Percentiles rank a stretch among this genome's conserved stretches.
phyloP scores from a whole-genome alignment of 2,113 vertebrate species.

The Apeltes quadracus region DNA sequence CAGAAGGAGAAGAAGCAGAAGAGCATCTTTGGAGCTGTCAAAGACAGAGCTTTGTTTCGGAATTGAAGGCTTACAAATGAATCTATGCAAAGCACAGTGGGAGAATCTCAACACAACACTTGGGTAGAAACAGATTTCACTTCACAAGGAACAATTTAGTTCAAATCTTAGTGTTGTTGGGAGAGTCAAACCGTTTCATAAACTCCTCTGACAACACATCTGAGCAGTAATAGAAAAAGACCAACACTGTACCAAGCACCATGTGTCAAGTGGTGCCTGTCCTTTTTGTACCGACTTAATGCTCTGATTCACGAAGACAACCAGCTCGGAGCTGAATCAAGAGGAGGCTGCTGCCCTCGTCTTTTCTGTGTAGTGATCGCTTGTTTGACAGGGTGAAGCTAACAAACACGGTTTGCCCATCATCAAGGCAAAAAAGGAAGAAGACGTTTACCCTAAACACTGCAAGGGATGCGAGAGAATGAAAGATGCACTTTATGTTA shows the following conservation, averaged over 20 bases:
- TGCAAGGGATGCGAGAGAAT: conserved; percentile 7
- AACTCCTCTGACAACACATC: conserved; percentile 15
- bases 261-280: conserved; percentile 15
- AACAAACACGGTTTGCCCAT: conserved; percentile 3
- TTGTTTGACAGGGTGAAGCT: conserved; percentile 35
- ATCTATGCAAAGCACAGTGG: conserved; percentile 22
- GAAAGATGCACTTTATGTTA: neutral
- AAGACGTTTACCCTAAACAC: conserved; percentile 13
- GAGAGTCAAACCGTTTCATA: conserved; percentile 13
- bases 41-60: conserved; percentile 33
- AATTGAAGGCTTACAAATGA: conserved; percentile 24
- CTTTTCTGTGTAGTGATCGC: conserved; percentile 32
- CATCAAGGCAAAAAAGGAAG: conserved; percentile 7
- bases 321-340: conserved; percentile 42
- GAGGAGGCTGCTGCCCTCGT: conserved; percentile 37
- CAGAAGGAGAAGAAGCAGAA: conserved; percentile 6
- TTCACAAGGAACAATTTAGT: conserved; percentile 21
- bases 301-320: conserved; percentile 40
- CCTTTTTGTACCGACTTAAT: conserved; percentile 33
- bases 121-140: conserved; percentile 1
- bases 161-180: conserved; percentile 24
- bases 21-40: conserved; percentile 40
- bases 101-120: conserved; percentile 17
- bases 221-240: conserved; percentile 22
- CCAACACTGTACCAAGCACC: conserved; percentile 20